Evolutionary conservation across 1,140 invertebrate species (phyloP).

Genomic region (Paraescarpia echinospica): DNA sequence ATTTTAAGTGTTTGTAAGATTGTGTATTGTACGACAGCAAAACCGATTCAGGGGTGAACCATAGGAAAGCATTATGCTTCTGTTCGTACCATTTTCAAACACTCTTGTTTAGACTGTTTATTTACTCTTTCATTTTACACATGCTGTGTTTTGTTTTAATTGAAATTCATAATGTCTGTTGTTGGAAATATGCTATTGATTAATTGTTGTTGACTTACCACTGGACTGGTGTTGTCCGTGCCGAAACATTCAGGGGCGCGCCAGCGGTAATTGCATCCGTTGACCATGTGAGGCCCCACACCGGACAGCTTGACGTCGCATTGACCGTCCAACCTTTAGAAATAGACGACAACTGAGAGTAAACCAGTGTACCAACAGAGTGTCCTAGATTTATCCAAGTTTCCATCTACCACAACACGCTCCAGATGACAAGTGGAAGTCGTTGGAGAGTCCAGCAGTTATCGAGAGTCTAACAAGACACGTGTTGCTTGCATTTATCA

Average conservation of each 20-base stretch:
- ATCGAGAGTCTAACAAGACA: too few species aligned
- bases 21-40: too few species aligned
- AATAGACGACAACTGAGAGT: neutral
- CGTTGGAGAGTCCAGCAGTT: neutral
- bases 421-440: neutral
- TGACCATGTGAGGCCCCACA: slow-evolving; percentile 4
- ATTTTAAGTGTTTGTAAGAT: too few species aligned
- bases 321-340: neutral
- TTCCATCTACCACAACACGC: neutral
- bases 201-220: neutral
- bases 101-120: too few species aligned
- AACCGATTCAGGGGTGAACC: too few species aligned
- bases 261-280: neutral
- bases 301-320: slow-evolving; percentile 2
- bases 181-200: neutral
- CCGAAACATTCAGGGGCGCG: slow-evolving; percentile 2
- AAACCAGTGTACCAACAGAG: neutral
- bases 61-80: too few species aligned
- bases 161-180: too few species aligned
- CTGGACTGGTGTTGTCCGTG: neutral
- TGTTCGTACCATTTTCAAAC: too few species aligned
- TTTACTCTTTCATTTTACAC: too few species aligned
- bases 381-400: neutral
- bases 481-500: too few species aligned
- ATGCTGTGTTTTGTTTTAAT: too few species aligned